Conservation (phyloP, 1,140 invertebrate species). For the Drosophila saltans region DNA sequence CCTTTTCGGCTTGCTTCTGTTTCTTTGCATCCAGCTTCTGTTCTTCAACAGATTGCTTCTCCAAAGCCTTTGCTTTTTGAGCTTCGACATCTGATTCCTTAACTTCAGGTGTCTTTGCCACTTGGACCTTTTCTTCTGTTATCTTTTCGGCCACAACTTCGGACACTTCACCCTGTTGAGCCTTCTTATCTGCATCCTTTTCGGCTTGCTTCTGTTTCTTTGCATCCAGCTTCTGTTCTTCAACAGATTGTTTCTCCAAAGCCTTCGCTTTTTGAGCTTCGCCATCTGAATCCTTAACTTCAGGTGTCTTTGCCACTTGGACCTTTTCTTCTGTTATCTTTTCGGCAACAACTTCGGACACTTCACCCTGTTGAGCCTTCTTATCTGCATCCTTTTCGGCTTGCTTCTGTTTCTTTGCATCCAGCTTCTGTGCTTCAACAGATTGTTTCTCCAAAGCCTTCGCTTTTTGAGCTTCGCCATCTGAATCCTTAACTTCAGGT, state of each 20-base stretch:
- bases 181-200: slow-evolving; percentile 7
- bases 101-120: not conserved
- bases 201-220: slow-evolving; percentile 30
- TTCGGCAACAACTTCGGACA: slow-evolving; percentile 2
- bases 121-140: slow-evolving; percentile 17
- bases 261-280: slow-evolving; percentile 44
- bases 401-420: slow-evolving; percentile 6
- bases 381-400: not conserved
- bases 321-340: slow-evolving; percentile 24
- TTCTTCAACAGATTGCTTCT: slow-evolving; percentile 28
- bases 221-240: slow-evolving; percentile 16
- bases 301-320: slow-evolving; percentile 15
- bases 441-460: no score
- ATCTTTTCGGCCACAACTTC: slow-evolving; percentile 29
- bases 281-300: slow-evolving; percentile 38
- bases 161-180: slow-evolving; percentile 46
- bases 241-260: no score
- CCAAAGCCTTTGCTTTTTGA: slow-evolving; percentile 15
- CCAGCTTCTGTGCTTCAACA: not conserved
- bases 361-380: slow-evolving; percentile 18
- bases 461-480: no score
- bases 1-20: slow-evolving; percentile 25
- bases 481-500: no score
- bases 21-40: slow-evolving; percentile 13
- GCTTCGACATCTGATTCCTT: slow-evolving; percentile 23